Conservation (phyloP, 2,888 invertebrate genomes). For the Pollenia angustigena region DNA sequence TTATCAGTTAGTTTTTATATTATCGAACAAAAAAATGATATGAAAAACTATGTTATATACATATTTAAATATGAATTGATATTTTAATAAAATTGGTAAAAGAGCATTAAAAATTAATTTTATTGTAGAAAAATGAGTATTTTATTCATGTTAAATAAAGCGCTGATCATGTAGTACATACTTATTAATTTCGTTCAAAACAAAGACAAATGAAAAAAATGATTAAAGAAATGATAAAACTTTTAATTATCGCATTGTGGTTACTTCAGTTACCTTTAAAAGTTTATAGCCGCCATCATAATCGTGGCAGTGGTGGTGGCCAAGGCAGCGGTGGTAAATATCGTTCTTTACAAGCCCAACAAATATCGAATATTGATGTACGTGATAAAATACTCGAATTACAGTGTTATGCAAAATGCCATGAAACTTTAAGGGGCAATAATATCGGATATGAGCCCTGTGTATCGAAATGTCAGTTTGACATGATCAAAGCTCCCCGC, state of each 20-base stretch:
- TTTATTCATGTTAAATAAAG: constrained; percentile 7
- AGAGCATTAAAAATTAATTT: no score
- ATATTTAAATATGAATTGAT: no score
- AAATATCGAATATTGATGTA: constrained; percentile 77
- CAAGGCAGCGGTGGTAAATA: constrained; percentile 45
- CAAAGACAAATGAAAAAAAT: constrained; percentile 44
- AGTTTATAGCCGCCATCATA: constrained; percentile 63
- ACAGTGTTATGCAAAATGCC: constrained; percentile 81
- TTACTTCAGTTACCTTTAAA: constrained; percentile 60
- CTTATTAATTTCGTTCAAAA: not conserved
- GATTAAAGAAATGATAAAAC: constrained; percentile 56
- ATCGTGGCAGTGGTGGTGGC: constrained; percentile 48
- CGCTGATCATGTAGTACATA: not conserved
- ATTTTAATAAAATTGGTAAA: no score
- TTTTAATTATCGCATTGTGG: constrained; percentile 63
- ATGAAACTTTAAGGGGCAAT: constrained; percentile 64
- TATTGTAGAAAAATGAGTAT: constrained; percentile 13
- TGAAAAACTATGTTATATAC: no score
- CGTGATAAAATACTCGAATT: constrained; percentile 82
- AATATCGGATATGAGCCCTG: constrained; percentile 75
- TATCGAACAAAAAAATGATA: no score
- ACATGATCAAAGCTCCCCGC: constrained; percentile 79
- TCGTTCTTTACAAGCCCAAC: constrained; percentile 66
- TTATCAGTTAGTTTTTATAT: no score
- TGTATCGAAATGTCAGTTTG: constrained; percentile 78